A percentile compares a stretch with the other conserved stretches of the same genome.
These are phyloP conservation scores for Tinea pellionella DNA, from an alignment of 2,888 invertebrate genomes.

Conservation along the genomic window DNA sequence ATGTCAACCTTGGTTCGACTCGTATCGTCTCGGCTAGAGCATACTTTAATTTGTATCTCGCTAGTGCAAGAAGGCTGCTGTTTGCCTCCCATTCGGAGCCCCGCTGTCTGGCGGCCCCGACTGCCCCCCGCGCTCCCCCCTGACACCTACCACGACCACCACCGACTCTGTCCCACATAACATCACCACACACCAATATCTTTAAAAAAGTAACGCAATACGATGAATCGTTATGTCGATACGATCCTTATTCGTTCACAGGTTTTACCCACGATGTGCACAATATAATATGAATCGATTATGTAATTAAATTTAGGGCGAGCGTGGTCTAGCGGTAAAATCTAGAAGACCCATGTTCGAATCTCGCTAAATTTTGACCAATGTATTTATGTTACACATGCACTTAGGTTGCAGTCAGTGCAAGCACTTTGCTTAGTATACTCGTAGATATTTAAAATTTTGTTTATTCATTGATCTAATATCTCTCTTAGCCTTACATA, in stretches of 20 bases:
- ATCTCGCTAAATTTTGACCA: too few species aligned
- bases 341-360: too few species aligned
- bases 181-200: conserved; percentile 4
- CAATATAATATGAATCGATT: too few species aligned
- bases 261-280: neutral
- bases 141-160: conserved; percentile 42
- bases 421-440: too few species aligned
- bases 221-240: neutral
- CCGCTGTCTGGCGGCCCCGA: conserved; percentile 54
- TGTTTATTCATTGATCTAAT: too few species aligned
- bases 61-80: conserved; percentile 61
- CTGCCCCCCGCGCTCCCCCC: conserved; percentile 23
- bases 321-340: too few species aligned
- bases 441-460: too few species aligned
- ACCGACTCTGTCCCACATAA: conserved; percentile 18
- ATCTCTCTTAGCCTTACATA: too few species aligned
- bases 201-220: neutral
- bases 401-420: too few species aligned
- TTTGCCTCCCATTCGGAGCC: conserved; percentile 68
- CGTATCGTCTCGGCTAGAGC: conserved; percentile 28
- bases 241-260: neutral
- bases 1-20: neutral
- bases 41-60: conserved; percentile 29
- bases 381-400: too few species aligned
- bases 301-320: too few species aligned